Base-by-base conservation (phyloP, 2,888 invertebrate genomes). In the Thumatha senex region DNA sequence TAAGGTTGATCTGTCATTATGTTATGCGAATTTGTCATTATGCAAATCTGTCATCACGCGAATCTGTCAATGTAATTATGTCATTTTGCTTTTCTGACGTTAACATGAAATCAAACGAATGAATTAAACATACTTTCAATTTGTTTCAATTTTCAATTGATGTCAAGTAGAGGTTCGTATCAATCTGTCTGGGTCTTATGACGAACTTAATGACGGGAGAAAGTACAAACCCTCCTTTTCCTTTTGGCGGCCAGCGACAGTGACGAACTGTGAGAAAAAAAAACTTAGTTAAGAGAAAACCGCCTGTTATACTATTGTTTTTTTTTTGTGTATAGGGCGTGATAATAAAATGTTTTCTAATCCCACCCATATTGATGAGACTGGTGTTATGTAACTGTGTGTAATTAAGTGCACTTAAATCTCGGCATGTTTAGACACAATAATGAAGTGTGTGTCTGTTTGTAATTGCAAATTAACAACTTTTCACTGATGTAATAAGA, bases 151-250 rank as follows among this genome's bases (percentile, higher is more conserved):
- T 39, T 43, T 39, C 35, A 62, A 62, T 54, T 50, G 51, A 48
- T 56, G 51, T 50, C 59, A 62, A 65, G 64, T 54, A 58, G 38
- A 53, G n/a, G 13, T 10, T 42, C 14, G 48, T 46, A 52, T 54
- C 59, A 54, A 48, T 40, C 12, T 24, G 44, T 39, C 13, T n/a
- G 31, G 18, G 18, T 24, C 18, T 49, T 46, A 44, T 29, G 5
- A 24, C n/a, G n/a, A n/a, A n/a, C 18, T 4, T 5, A 24, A 13
- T 34, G 15, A 8, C 30, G n/a, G 59, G 63, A 54, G 63, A 64
- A 64, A 64, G 63, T 44, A 0, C 8, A 4, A 7, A 10, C 34
- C 7, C 18, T 40, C 10, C 42, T 48, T 42, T 41, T 42, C 38
- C 36, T 36, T 42, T 42, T 38, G 15, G 30, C 34, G 15, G 11